Base-by-base conservation (phyloP, 2,888 invertebrate species). In the Thereva nobilitata region DNA sequence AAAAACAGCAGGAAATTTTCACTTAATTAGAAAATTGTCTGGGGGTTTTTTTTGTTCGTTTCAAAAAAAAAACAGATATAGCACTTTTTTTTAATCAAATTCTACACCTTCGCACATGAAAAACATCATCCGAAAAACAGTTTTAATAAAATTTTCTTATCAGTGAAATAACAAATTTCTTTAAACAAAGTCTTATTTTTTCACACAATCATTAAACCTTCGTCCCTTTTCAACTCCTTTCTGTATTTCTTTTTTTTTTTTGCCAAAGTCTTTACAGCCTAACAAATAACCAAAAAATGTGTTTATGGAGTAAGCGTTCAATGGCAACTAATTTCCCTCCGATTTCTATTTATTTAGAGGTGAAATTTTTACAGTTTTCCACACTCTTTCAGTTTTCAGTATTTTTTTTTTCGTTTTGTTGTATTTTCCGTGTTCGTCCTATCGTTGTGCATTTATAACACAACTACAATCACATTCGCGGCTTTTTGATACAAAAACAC, bases 271-370 rank as follows among this genome's bases (percentile, higher is more conserved):
- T 41, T 44, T 68, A 37, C 57, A 64, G 67, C 66, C 68, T 67
- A 67, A 61, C 69, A 68, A 67, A 68, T 65, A 56, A 52, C 61
- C 23, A 50, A 40, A 67, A 69, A 69, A 70, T 71, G 71, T 69
- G 71, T 70, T 70, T 68, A 68, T 64, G 69, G 70, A 47, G 64
- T 69, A 66, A 70, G 69, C 71, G 71, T 71, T 71, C 71, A 70
- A 71, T 69, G 66, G 70, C 66, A 72, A 72, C 72, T 72, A 72
- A 72, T 72, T 72, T 72, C 72, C 71, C 71, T 69, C 69, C 70
- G 69, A 70, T 71, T 70, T 69, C 68, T 70, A 65, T 68, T 72
- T 69, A 69, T 70, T 68, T 68, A 68, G 68, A 71, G 69, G 72
- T 70, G 70, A 70, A 70, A 68, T 71, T 70, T 68, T 68, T 67